Evolutionary conservation across 2,113 vertebrate genomes (phyloP).

Genomic region (Xenopus laevis): DNA sequence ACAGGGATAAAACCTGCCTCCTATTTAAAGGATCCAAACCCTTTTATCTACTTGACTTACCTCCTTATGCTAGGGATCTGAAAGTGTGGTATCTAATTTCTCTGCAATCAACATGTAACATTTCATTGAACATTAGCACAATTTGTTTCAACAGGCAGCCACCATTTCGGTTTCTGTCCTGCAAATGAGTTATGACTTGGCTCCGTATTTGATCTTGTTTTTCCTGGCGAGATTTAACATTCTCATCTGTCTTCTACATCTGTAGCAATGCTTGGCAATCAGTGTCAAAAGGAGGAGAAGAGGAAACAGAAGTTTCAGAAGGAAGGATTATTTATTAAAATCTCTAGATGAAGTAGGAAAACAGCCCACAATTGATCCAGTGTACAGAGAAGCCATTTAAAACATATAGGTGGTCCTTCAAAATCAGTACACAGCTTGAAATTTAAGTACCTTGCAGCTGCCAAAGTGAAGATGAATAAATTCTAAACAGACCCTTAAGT

Average conservation of each 20-base stretch:
- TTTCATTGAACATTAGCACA: constrained; percentile 17
- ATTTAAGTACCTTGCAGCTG: constrained; percentile 35
- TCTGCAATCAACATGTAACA: constrained; percentile 18
- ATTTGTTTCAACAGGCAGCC: constrained; percentile 27
- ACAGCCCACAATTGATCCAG: constrained; percentile 25
- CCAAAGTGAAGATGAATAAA: constrained; percentile 34
- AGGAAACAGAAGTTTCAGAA: constrained; percentile 23
- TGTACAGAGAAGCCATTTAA: constrained; percentile 29
- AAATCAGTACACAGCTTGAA: constrained; percentile 30
- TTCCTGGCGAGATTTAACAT: constrained; percentile 28
- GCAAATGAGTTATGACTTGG: constrained; percentile 36
- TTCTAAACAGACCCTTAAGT: constrained; percentile 31
- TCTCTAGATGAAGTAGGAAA: constrained; percentile 33
- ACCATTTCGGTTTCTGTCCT: constrained; percentile 27
- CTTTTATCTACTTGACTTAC: constrained; percentile 11
- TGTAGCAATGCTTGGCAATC: constrained; percentile 23
- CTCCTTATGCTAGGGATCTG: constrained; percentile 7
- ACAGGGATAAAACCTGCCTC: neutral
- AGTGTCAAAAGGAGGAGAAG: constrained; percentile 18
- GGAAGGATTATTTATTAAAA: constrained; percentile 35
- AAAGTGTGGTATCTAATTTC: constrained; percentile 9
- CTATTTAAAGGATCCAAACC: constrained; percentile 3
- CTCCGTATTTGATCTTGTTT: constrained; percentile 14
- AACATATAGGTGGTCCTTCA: constrained; percentile 39
- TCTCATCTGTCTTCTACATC: constrained; percentile 35